Evolutionary conservation across 2,113 vertebrate genomes (phyloP).

Genomic region (Lonchura striata): DNA sequence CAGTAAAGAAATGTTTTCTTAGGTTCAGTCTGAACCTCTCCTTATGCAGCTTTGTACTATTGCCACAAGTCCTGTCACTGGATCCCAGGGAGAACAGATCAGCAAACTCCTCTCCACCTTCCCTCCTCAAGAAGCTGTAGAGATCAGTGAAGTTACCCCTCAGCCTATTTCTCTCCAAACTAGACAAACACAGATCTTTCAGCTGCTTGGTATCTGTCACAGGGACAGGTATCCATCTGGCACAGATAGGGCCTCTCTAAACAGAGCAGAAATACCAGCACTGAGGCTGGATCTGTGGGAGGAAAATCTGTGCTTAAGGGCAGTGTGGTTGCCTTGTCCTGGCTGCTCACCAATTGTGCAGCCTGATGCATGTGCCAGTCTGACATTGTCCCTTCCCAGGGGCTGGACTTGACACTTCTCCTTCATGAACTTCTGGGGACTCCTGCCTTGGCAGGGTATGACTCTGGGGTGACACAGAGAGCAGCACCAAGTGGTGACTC

Average conservation of each 20-base stretch:
- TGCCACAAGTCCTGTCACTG: neutral
- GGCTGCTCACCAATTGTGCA: neutral
- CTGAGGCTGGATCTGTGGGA: fast-evolving
- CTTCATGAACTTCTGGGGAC: neutral
- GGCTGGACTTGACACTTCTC: neutral
- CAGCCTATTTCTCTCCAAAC: neutral
- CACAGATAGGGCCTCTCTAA: neutral
- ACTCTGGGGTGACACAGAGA: neutral
- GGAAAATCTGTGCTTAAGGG: neutral
- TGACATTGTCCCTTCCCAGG: neutral
- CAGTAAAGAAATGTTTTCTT: neutral
- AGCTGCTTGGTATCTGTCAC: neutral
- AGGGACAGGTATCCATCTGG: neutral
- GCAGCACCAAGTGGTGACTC: neutral
- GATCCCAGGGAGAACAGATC: neutral
- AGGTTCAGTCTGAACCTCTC: neutral
- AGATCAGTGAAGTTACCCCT: neutral
- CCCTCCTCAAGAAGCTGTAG: neutral
- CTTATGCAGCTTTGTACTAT: neutral
- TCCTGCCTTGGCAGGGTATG: neutral
- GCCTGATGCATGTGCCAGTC: fast-evolving
- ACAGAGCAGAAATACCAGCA: neutral
- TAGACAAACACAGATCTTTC: neutral
- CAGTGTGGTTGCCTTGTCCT: neutral
- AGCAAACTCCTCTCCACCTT: neutral